These are phyloP conservation scores for Bos taurus DNA, from an alignment of 2,113 vertebrate species.

Conservation along the genomic window DNA sequence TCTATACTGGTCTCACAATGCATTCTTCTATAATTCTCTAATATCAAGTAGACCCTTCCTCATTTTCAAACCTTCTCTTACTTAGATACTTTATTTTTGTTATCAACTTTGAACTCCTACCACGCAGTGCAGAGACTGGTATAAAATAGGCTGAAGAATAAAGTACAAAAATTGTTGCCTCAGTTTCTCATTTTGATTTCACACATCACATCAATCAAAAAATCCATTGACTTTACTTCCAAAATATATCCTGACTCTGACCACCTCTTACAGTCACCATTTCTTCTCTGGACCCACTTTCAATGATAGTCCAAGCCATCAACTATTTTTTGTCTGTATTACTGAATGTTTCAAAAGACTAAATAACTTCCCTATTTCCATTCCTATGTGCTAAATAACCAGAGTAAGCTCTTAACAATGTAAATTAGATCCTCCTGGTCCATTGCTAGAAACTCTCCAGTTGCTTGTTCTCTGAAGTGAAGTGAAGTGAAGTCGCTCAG, in stretches of 20 bases:
- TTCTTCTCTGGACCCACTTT: background rate
- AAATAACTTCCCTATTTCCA: background rate
- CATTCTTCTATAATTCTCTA: background rate
- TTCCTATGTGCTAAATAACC: background rate
- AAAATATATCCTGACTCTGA: background rate
- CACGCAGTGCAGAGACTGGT: background rate
- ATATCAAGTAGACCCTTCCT: background rate
- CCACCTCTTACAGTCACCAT: background rate
- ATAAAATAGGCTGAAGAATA: background rate
- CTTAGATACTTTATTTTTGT: background rate
- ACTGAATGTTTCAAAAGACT: background rate
- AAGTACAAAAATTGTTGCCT: background rate
- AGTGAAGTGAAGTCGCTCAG: no score
- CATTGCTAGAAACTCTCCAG: background rate
- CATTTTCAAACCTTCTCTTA: background rate
- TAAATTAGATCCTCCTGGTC: background rate
- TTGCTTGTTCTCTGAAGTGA: background rate
- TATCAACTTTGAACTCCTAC: background rate
- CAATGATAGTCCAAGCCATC: background rate
- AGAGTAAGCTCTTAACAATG: background rate
- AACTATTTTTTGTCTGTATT: background rate
- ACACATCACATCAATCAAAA: background rate
- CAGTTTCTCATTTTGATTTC: background rate
- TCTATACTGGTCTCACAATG: background rate
- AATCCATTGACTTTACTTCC: background rate